These are phyloP conservation scores for Botia kubotai DNA, from an alignment of 2,797 vertebrate genomes.

Conservation along the genomic window DNA sequence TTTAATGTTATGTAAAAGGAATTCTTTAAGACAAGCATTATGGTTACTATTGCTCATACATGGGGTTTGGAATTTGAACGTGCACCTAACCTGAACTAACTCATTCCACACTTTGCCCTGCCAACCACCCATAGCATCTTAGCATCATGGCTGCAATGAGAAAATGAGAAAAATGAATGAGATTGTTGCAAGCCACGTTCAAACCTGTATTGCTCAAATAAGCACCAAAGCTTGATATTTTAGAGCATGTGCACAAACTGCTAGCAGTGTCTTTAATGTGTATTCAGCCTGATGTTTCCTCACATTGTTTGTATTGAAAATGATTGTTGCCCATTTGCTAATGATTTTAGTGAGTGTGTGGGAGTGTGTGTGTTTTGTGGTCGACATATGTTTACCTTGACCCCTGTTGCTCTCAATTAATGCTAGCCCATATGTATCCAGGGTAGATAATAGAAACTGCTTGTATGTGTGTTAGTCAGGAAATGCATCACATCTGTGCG, in stretches of 20 bases:
- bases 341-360: conserved; percentile 1
- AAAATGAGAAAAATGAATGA: background rate
- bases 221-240: background rate
- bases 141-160: background rate
- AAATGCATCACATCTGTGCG: conserved; percentile 24
- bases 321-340: background rate
- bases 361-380: conserved; percentile 46
- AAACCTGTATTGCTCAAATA: too few relatives aligned
- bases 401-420: conserved; percentile 63
- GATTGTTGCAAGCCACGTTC: background rate
- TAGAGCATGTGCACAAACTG: background rate
- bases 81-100: too few relatives aligned
- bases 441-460: conserved; percentile 30
- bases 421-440: conserved; percentile 50
- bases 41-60: too few relatives aligned
- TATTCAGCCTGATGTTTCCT: background rate
- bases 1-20: background rate
- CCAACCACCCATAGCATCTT: too few relatives aligned
- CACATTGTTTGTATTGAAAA: conserved; percentile 13
- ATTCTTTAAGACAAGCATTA: background rate
- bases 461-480: conserved; percentile 11
- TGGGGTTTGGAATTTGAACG: too few relatives aligned
- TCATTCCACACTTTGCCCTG: too few relatives aligned
- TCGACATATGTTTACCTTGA: conserved; percentile 59
- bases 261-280: background rate